A percentile compares a stretch with the other conserved stretches of the same genome.
Conservation (phyloP, 2,113 vertebrate species). For the Hucho hucho region DNA sequence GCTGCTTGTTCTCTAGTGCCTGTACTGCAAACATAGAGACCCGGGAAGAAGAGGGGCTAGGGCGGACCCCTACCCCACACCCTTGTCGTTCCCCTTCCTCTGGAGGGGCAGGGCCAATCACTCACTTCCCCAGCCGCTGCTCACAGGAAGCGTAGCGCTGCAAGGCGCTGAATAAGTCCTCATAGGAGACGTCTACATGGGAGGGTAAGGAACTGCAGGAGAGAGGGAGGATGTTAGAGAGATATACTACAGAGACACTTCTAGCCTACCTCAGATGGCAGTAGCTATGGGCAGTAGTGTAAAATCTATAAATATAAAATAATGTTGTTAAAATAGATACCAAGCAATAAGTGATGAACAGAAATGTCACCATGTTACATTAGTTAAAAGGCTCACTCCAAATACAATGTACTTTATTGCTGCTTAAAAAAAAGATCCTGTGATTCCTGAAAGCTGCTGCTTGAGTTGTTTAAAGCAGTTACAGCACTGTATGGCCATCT, state of each 20-base stretch:
- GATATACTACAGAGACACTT: not conserved
- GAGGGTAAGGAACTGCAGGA: slow-evolving; percentile 87
- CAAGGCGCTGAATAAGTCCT: slow-evolving; percentile 88
- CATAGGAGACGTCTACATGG: slow-evolving; percentile 87
- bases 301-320: too few relatives aligned
- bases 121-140: slow-evolving; percentile 89
- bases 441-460: too few relatives aligned
- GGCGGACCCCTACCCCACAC: slow-evolving; percentile 44
- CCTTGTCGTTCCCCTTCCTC: slow-evolving; percentile 19
- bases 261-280: not conserved
- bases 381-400: too few relatives aligned
- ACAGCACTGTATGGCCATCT: too few relatives aligned
- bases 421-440: too few relatives aligned
- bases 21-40: slow-evolving; percentile 72
- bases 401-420: too few relatives aligned
- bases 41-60: not conserved
- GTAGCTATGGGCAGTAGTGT: too few relatives aligned
- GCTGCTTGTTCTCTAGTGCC: slow-evolving; percentile 57
- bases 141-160: slow-evolving; percentile 84
- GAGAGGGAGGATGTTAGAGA: not conserved
- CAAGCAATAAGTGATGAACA: too few relatives aligned
- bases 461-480: too few relatives aligned
- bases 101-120: slow-evolving; percentile 11
- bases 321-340: too few relatives aligned
- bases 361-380: too few relatives aligned